These are phyloP conservation scores for Opisthograptis luteolata DNA, from an alignment of 2,888 invertebrate species.

Conservation along the genomic window DNA sequence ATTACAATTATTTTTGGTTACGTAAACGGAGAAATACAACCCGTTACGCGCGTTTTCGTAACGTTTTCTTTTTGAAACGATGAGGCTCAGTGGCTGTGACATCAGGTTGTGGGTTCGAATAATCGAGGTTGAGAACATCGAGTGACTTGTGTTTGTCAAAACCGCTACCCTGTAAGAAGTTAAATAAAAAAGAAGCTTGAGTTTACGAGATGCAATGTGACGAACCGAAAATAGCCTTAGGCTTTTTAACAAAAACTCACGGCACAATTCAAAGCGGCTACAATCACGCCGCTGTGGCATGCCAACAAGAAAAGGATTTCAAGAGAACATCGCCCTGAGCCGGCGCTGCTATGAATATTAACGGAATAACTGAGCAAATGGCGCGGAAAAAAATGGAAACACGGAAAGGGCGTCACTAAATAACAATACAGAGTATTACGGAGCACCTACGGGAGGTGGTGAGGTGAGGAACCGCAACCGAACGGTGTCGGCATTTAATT, in stretches of 20 bases:
- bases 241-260: background rate
- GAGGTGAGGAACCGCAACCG: background rate
- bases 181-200: too few species aligned
- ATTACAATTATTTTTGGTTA: background rate
- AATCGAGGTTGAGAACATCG: too few species aligned
- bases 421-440: slow-evolving; percentile 19
- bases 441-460: slow-evolving; percentile 2
- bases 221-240: background rate
- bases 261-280: background rate
- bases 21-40: too few species aligned
- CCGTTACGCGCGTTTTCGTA: too few species aligned
- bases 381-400: slow-evolving; percentile 23
- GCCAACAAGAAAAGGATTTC: slow-evolving; percentile 15
- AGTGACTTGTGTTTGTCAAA: too few species aligned
- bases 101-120: too few species aligned
- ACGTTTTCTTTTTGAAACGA: too few species aligned
- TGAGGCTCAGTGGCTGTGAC: too few species aligned
- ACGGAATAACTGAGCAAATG: slow-evolving; percentile 19
- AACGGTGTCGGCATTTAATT: background rate
- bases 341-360: slow-evolving; percentile 23
- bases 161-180: too few species aligned
- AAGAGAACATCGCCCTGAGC: background rate
- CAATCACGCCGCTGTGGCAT: background rate
- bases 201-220: background rate
- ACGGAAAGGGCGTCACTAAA: slow-evolving; percentile 24